phyloP scores from a whole-genome alignment of 2,888 invertebrate species.

The Lasioglossum lativentre region DNA sequence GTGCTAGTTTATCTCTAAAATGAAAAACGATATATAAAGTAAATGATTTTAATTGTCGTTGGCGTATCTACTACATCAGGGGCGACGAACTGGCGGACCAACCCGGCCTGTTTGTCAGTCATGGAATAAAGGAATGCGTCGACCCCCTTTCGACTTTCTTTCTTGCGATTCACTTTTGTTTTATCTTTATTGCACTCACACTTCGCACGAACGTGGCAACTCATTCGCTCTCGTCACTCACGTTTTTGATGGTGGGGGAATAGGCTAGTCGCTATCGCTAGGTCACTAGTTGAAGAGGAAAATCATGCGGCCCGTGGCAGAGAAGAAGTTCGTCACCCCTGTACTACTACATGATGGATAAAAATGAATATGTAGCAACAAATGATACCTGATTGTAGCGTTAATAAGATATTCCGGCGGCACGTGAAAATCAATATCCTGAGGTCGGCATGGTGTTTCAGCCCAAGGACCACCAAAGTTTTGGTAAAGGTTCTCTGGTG shows the following conservation, averaged over 20 bases:
- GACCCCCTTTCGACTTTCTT: neutral
- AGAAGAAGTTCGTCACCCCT: neutral
- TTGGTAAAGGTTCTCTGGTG: constrained; percentile 98
- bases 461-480: constrained; percentile 99
- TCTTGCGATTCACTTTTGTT: neutral
- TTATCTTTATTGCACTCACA: neutral
- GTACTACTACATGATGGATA: neutral
- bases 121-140: too few relatives aligned
- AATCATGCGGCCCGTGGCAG: neutral
- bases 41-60: neutral
- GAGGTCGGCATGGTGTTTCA: constrained; percentile 98
- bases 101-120: too few relatives aligned
- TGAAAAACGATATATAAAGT: constrained; percentile 11
- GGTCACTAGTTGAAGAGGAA: neutral
- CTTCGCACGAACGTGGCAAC: neutral
- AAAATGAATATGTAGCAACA: neutral
- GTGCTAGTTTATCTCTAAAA: constrained; percentile 95
- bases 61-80: neutral
- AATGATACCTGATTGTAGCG: constrained; percentile 91
- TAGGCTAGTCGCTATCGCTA: neutral
- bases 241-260: neutral
- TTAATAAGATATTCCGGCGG: constrained; percentile 99
- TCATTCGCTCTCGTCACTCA: neutral
- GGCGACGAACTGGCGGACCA: neutral
- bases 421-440: constrained; percentile 99